A percentile compares a stretch with the other conserved stretches of the same genome.
phyloP scores from a whole-genome alignment of 2,888 invertebrate genomes.

The Mactromeris polynyma region DNA sequence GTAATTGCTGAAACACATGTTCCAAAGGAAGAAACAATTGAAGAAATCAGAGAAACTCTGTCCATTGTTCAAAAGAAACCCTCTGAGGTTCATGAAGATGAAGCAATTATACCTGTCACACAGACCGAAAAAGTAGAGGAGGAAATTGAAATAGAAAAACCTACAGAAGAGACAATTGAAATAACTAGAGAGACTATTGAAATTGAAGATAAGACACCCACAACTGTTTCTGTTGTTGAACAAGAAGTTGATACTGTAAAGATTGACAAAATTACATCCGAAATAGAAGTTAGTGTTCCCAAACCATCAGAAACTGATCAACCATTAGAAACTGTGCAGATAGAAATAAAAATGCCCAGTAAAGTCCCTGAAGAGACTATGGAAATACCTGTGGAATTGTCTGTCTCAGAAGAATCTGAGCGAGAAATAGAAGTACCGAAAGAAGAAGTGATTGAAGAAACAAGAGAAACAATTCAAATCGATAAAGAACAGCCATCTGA shows the following conservation, averaged over 20 bases:
- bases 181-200: constrained; percentile 59
- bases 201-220: constrained; percentile 55
- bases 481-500: constrained; percentile 63
- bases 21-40: constrained; percentile 44
- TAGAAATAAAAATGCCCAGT: constrained; percentile 52
- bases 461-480: constrained; percentile 62
- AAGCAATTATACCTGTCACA: constrained; percentile 47
- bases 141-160: constrained; percentile 58
- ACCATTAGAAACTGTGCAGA: constrained; percentile 49
- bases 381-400: constrained; percentile 14
- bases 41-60: constrained; percentile 41
- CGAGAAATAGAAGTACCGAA: constrained; percentile 61
- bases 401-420: not conserved
- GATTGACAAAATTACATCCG: constrained; percentile 31
- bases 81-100: constrained; percentile 34
- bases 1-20: constrained; percentile 44
- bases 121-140: constrained; percentile 51
- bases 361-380: constrained; percentile 26
- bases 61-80: constrained; percentile 46
- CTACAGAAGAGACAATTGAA: constrained; percentile 67
- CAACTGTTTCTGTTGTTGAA: not conserved
- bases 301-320: constrained; percentile 48
- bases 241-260: constrained; percentile 54
- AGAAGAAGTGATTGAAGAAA: constrained; percentile 71
- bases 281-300: constrained; percentile 45